Base-by-base conservation (phyloP, 92 coral and sea anemone genomes). In the Bergia sp. region DNA sequence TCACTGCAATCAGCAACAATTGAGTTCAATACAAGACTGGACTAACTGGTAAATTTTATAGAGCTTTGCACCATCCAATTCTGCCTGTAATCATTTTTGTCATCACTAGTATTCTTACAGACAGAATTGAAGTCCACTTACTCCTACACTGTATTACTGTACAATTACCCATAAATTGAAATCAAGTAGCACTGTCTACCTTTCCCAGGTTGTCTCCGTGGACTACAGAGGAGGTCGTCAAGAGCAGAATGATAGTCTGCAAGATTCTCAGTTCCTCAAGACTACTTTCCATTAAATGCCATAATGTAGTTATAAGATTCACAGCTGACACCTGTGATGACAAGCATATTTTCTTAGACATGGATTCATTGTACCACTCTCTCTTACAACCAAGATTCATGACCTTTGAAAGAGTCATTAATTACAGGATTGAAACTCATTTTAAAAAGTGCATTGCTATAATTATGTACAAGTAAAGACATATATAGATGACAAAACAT, bases 221-320 rank as follows among this genome's bases (percentile, higher is more conserved):
- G 37, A 97, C 98, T 69, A 95, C 90, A 67, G 91, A 94, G 64
- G 99, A 95, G 2, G 99, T 95, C 21, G 99, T 97, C 21, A 97
- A 88, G 47, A 97, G 87, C 36, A 97, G 92, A 53, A 97, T 91
- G 15, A 97, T 91, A 2, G 98, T 97, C 85, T 97, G 99, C 23
- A 97, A 91, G 75, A 97, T 97, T 64, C 99, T 79, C 61, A 97
- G 89, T 75, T 97, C 99, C 79, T 97, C 99, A 16, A 97, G 53
- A 10, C 99, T 96, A 53, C 94, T 91, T n/a, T 97, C 98, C 99
- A 97, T 97, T 80, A 97, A 77, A 53, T 94, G 94, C 99, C 99
- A 97, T 67, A 97, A 47, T 0, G 98, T 89, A 18, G 95, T 91
- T 4, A 97, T 94, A 23, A 97, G 93, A 82, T 90, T 97, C 71